A percentile compares a stretch with the other conserved stretches of the same genome.
Conservation (phyloP, 2,888 invertebrate species). For the Osedax fenrisi region DNA sequence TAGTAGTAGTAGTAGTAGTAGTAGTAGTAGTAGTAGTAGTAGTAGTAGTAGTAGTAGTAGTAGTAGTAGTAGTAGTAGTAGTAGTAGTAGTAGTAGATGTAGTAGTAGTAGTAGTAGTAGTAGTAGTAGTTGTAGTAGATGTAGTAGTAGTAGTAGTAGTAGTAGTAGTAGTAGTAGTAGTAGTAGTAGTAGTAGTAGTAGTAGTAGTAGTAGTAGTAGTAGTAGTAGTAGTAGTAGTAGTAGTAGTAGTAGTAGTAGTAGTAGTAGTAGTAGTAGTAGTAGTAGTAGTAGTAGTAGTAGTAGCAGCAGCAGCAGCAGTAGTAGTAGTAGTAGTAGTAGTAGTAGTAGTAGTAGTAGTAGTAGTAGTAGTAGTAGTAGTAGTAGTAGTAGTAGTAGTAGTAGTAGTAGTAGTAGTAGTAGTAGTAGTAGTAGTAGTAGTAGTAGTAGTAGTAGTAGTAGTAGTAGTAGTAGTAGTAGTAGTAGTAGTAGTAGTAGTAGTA, state of each 20-base stretch:
- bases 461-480: conserved; percentile 6
- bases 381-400: conserved; percentile 32
- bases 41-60: neutral
- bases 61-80: conserved; percentile 6
- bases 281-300: conserved; percentile 29
- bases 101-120: too few species aligned
- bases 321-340: conserved; percentile 30
- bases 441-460: neutral
- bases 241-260: conserved; percentile 28
- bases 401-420: conserved; percentile 14
- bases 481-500: conserved; percentile 15
- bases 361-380: conserved; percentile 28
- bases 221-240: conserved; percentile 30
- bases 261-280: conserved; percentile 31
- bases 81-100: too few species aligned
- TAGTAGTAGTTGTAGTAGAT: too few species aligned
- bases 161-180: too few species aligned
- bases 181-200: too few species aligned
- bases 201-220: too few species aligned
- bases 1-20: conserved; percentile 15
- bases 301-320: conserved; percentile 25
- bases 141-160: too few species aligned
- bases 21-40: neutral
- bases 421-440: conserved; percentile 3
- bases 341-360: conserved; percentile 28